Evolutionary conservation across 2,113 vertebrate species (phyloP), one percentile per base, ranked within the genome.

Genomic region (Phylloscopus trochiloides): DNA sequence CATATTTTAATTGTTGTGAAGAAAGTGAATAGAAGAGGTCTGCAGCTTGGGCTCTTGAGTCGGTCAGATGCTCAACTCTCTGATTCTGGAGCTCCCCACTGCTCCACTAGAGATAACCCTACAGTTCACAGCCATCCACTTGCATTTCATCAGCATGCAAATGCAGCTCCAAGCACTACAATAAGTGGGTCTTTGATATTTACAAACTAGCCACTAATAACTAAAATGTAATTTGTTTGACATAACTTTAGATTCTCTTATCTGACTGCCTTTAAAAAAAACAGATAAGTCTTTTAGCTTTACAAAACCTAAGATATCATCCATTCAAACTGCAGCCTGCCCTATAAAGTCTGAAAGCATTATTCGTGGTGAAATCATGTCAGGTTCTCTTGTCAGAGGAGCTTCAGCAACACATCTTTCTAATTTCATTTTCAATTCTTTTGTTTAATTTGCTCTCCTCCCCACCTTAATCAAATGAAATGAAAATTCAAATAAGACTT

Each of bases 1-100:
- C 99, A 99, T 99, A 99, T 99, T 99, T 99, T 99, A 99, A 99
- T 99, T 99, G 99, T 99, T 99, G 99, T 99, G 99, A 99, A 99
- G 99, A 99, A 99, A 99, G 99, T 99, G 99, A 99, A 99, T 99
- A 98, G 99, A 99, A 98, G 98, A 99, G 99, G 99, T 99, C 99
- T 98, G 98, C 98, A 98, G 98, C 99, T 99, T 98, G 98, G 99
- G 99, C 99, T 99, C 99, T 99, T 98, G 98, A 99, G 99, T 99
- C 98, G 98, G 97, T 99, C 98, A 98, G 97, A 98, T 97, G 98
- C 98, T 98, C 96, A 97, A 98, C 98, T 97, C 98, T 98, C 98
- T 99, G 98, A 99, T 99, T 98, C 98, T 98, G 97, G 98, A 97
- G 98, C 98, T 98, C 98, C 96, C 98, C 98, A 98, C 99, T 99